Percentiles rank a stretch among this genome's conserved stretches.
phyloP scores from a whole-genome alignment of 1,140 invertebrate genomes.

The Wiebesia pumilae region DNA sequence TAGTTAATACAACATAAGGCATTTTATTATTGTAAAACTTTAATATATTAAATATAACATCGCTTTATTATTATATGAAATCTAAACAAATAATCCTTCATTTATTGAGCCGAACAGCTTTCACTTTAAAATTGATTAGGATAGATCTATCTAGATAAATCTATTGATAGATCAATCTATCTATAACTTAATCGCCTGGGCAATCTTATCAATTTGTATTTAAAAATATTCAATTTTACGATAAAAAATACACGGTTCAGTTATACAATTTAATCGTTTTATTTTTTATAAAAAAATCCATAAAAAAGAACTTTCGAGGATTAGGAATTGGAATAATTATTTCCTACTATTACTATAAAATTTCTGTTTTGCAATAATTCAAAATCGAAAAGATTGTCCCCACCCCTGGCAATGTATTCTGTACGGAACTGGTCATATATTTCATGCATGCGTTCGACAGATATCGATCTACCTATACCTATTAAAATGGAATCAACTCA shows the following conservation, averaged over 20 bases:
- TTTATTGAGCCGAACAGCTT: not conserved
- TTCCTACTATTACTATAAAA: not conserved
- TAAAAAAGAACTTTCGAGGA: not conserved
- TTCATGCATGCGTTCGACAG: not conserved
- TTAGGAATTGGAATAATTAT: not conserved
- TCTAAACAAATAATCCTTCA: not conserved
- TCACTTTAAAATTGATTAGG: slow-evolving; percentile 20
- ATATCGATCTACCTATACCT: slow-evolving; percentile 19
- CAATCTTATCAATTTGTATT: not conserved
- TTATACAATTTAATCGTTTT: not conserved
- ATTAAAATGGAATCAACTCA: slow-evolving; percentile 26
- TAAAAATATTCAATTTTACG: not conserved
- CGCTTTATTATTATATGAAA: not conserved
- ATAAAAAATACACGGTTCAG: not conserved
- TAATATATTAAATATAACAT: not conserved
- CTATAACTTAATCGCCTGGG: not conserved
- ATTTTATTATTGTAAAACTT: not conserved
- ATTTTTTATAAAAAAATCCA: not conserved
- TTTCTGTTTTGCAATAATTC: slow-evolving; percentile 13
- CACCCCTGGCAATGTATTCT: not conserved
- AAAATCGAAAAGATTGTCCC: not conserved
- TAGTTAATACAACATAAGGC: not conserved
- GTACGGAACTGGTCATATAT: not conserved
- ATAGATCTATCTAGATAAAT: not conserved
- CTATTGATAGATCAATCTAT: no score